Evolutionary conservation across 2,113 vertebrate genomes (phyloP).

Genomic region (Mesembrinibis cayennensis): DNA sequence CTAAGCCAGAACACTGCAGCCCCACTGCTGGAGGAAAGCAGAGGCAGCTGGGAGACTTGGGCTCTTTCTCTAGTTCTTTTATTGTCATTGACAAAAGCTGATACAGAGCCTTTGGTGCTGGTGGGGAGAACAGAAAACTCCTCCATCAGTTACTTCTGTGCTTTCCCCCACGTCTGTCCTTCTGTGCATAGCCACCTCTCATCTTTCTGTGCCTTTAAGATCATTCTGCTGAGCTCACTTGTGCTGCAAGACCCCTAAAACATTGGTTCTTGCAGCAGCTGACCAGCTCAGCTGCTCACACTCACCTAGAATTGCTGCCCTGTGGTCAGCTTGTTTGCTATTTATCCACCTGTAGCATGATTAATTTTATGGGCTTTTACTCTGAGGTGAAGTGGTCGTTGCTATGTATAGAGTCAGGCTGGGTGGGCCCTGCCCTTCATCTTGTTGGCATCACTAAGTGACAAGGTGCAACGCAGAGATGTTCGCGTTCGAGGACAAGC

Average conservation of each 20-base stretch:
- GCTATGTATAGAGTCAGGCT: not conserved
- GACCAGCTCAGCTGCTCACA: not conserved
- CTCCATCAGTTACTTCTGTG: not conserved
- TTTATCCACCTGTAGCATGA: not conserved
- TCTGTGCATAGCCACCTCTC: not conserved
- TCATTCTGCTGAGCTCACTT: not conserved
- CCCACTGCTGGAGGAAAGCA: not conserved
- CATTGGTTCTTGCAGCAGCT: not conserved
- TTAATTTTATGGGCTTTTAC: not conserved
- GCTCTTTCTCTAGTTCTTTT: not conserved
- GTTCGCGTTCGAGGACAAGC: not conserved
- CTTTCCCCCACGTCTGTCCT: not conserved
- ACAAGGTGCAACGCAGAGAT: not conserved
- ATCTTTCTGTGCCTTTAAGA: not conserved
- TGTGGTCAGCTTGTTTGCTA: not conserved
- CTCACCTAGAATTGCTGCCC: not conserved
- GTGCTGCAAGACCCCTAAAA: not conserved
- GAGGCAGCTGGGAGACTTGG: rapidly evolving
- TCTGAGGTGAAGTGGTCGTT: not conserved
- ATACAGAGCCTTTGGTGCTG: not conserved
- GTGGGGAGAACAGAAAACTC: not conserved
- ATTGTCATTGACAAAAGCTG: not conserved
- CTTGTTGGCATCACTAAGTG: not conserved
- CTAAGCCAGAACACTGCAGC: not conserved
- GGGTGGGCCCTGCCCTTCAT: not conserved